Base-by-base conservation (phyloP, 2,797 vertebrate species). In the Babyrousa celebensis region DNA sequence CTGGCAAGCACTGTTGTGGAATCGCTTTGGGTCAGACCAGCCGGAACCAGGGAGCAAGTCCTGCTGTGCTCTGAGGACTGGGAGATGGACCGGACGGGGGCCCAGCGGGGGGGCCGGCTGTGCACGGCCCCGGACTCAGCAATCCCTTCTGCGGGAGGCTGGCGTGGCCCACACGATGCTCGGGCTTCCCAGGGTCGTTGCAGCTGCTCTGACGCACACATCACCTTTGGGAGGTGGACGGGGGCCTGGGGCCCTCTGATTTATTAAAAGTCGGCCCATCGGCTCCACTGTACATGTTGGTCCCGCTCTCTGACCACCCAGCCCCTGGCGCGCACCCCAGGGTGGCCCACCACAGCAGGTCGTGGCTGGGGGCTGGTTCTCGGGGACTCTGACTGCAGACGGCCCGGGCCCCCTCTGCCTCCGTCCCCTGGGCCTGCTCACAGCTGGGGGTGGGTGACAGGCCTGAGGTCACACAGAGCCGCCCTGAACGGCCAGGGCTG, bases 121-220 rank as follows among this genome's bases (percentile, higher is more conserved):
- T 36, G 36, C 36, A 36, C 36, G 36, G 36, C 36, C 36, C 36
- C 36, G 36, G 36, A 36, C 36, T 36, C 36, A 36, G 36, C 36
- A 4, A 36, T 10, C 9, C 43, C 43, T 17, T 36, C 25, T 3
- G 1, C 15, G 25, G 32, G 14, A 2, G 1, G 32, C 15, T 25
- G 56, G 54, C 1, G 6, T 9, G 32, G 78, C 1, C 32, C 58
- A 5, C 1, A 0, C 0, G 9, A 15, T 7, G 58, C 58, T 43
- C 8, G 15, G 58, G 2, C 3, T 17, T 27, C 9, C 10, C 2
- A 14, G 32, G 6, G 43, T 48, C 7, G 27, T 10, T 10, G 62
- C 58, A 3, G 1, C 78, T 40, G 56, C 78, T 80, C 17, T 27
- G 78, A 40, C 56, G 14, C 32, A 25, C 3, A 25, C 2, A 11